Conservation (phyloP, 2,888 invertebrate genomes). For the Trichogramma evanescens region DNA sequence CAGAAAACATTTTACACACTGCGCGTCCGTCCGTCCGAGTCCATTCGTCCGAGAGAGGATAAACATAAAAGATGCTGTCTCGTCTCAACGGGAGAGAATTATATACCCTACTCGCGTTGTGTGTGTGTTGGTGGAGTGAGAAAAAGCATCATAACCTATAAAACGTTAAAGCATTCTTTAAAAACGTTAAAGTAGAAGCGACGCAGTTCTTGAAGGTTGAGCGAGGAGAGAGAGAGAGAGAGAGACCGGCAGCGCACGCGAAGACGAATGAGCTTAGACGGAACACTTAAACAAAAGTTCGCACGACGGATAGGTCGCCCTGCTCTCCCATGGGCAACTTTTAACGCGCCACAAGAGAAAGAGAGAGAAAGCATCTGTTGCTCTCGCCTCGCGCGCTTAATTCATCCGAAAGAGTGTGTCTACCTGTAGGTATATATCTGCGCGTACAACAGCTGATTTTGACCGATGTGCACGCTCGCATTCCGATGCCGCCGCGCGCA, state of each 20-base stretch:
- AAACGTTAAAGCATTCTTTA: too few species aligned
- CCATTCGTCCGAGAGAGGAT: too few species aligned
- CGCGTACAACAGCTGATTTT: slow-evolving; percentile 11
- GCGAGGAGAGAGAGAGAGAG: not conserved
- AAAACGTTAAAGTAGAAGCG: too few species aligned
- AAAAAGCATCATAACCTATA: too few species aligned
- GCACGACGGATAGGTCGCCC: not conserved
- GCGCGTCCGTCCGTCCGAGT: too few species aligned
- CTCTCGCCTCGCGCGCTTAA: not conserved
- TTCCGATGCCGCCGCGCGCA: not conserved
- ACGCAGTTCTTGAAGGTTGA: too few species aligned
- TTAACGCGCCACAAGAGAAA: not conserved
- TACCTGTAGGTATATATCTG: not conserved
- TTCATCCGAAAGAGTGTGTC: not conserved
- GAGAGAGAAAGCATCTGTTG: not conserved
- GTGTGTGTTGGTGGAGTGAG: too few species aligned
- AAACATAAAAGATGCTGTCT: too few species aligned
- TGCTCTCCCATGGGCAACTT: not conserved
- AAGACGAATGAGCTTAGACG: slow-evolving; percentile 1
- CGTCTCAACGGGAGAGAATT: too few species aligned
- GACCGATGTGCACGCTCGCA: slow-evolving; percentile 10
- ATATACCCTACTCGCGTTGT: too few species aligned
- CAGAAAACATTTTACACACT: too few species aligned
- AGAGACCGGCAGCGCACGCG: not conserved
- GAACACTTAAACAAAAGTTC: slow-evolving; percentile 3